Evolutionary conservation across 2,113 vertebrate genomes (phyloP), one percentile per base, ranked within the genome.

Genomic region (Amazona vittata): DNA sequence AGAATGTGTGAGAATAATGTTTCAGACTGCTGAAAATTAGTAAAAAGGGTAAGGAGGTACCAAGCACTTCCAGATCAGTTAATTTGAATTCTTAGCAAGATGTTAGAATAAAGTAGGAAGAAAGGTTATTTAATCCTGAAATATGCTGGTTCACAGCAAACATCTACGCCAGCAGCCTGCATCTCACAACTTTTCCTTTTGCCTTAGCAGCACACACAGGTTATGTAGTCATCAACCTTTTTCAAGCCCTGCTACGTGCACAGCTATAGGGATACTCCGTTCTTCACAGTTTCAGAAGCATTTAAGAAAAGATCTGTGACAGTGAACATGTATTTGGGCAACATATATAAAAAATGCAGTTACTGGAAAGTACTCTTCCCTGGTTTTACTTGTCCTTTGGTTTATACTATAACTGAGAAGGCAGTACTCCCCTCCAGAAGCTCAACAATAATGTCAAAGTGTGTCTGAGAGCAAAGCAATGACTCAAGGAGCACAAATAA

Each of bases 61-160:
- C 69, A 71, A 79, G 18, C 46, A 82, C 33, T 82, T 79, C 35
- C 52, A 84, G 37, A 76, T 64, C 60, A 71, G 62, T 67, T 62
- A 44, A 82, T 84, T 0, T 60, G 57, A 82, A 84, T 91, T 95
- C 91, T 94, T 94, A 75, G 89, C 90, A 92, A 90, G 80, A 81
- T 15, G 13, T 60, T 31, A 59, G 24, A 78, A 63, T 12, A 44
- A 25, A 64, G 37, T 2, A 18, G 49, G 46, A 86, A 64, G n/a
- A 82, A 85, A 67, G 21, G 18, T 55, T 80, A 44, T 33, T 64
- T 44, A 35, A 44, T 16, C 35, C 62, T 19, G 50, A 90, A 68
- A 37, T 29, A 8, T 9, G 10, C 33, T 70, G 35, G 24, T n/a
- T 50, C 37, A 20, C 3, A 22, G 53, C 52, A 68, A 62, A 77